A percentile compares a stretch with the other conserved stretches of the same genome.
Conservation (phyloP, 2,797 vertebrate genomes). For the Chaenodraco wilsoni region DNA sequence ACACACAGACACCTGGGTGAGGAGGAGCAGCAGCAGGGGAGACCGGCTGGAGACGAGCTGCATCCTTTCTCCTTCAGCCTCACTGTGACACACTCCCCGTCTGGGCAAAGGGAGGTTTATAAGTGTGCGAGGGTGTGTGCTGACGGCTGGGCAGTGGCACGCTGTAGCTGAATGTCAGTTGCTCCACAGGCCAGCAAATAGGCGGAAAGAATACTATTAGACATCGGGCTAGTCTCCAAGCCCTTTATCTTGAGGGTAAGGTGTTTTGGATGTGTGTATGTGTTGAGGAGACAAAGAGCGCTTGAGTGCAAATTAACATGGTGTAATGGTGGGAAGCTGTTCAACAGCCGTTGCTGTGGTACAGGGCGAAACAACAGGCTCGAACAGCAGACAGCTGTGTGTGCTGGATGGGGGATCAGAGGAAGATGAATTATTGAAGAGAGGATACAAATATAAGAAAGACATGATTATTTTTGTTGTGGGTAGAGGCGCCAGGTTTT, state of each 20-base stretch:
- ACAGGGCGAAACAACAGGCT: constrained; percentile 64
- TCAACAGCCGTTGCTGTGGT: constrained; percentile 78
- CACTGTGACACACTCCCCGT: constrained; percentile 71
- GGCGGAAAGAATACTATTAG: constrained; percentile 71
- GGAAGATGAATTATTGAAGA: constrained; percentile 38
- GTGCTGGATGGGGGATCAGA: constrained; percentile 49
- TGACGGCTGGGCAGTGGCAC: constrained; percentile 77
- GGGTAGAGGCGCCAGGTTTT: constrained; percentile 35
- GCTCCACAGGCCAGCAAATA: constrained; percentile 75
- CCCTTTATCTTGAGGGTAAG: constrained; percentile 79
- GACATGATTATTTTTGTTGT: constrained; percentile 48
- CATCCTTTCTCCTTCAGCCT: constrained; percentile 76
- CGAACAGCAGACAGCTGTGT: constrained; percentile 71
- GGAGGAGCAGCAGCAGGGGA: constrained; percentile 73
- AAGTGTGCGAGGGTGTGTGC: constrained; percentile 77
- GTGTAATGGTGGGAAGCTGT: constrained; percentile 80
- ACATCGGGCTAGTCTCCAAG: constrained; percentile 70
- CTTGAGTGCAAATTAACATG: constrained; percentile 73
- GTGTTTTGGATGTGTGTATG: constrained; percentile 75
- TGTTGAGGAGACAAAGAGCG: constrained; percentile 70
- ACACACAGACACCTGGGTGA: constrained; percentile 77
- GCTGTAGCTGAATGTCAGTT: constrained; percentile 71
- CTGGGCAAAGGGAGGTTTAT: constrained; percentile 79
- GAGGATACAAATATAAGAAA: constrained; percentile 42
- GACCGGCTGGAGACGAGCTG: constrained; percentile 64